Conservation (phyloP, 2,113 vertebrate genomes). For the Pitta sordida region DNA sequence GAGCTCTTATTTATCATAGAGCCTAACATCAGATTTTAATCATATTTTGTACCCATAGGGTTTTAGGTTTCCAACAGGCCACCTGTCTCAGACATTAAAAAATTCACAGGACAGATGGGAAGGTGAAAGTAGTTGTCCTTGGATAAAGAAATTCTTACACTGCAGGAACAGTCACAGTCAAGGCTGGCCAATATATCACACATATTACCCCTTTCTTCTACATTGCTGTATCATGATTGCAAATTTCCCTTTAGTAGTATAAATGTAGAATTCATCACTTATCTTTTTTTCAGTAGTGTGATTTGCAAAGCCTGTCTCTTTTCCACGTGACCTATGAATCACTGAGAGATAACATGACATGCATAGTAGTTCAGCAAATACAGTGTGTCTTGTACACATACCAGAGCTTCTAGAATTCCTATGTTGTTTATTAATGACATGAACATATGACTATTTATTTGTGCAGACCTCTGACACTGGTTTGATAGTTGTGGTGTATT, state of each 20-base stretch:
- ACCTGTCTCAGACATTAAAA: conserved; percentile 87
- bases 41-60: conserved; percentile 84
- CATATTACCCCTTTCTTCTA: conserved; percentile 45
- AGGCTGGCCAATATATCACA: conserved; percentile 67
- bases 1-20: conserved; percentile 75
- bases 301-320: conserved; percentile 46
- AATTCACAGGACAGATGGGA: conserved; percentile 89
- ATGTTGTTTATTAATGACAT: neutral
- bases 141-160: conserved; percentile 81
- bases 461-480: conserved; percentile 15
- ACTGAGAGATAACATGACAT: conserved; percentile 5
- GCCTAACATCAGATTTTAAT: conserved; percentile 86
- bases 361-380: conserved; percentile 11
- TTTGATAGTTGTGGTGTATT: conserved; percentile 34
- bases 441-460: conserved; percentile 4
- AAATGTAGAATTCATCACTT: conserved; percentile 62
- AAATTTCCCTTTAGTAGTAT: conserved; percentile 59
- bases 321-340: conserved; percentile 39
- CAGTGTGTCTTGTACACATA: neutral
- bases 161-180: conserved; percentile 67
- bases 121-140: conserved; percentile 87
- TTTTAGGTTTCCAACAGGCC: conserved; percentile 83
- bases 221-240: conserved; percentile 38
- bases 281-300: neutral
- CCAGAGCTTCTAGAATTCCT: neutral